Evolutionary conservation across 2,797 vertebrate species (phyloP).

Genomic region (Nyctalus aviator): DNA sequence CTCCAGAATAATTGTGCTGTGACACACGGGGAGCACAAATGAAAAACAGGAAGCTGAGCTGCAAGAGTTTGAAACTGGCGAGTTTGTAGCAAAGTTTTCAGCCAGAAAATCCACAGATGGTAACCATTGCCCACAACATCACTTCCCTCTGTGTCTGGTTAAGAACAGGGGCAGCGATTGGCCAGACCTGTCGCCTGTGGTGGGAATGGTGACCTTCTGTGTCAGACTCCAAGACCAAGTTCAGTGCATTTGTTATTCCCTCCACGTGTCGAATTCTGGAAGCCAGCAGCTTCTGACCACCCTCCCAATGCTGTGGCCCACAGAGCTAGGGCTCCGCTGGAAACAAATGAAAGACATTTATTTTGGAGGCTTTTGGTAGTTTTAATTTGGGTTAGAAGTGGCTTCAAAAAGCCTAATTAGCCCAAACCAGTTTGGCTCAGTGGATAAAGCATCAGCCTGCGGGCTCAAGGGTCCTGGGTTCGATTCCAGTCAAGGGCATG

Average conservation of each 20-base stretch:
- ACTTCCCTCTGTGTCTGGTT: constrained; percentile 65
- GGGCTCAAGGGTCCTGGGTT: too few species aligned
- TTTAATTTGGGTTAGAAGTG: constrained; percentile 74
- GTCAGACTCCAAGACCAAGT: constrained; percentile 42
- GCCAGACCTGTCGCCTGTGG: constrained; percentile 13
- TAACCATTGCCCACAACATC: constrained; percentile 27
- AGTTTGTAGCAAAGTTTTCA: constrained; percentile 14
- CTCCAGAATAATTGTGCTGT: constrained; percentile 72
- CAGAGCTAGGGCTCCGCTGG: background rate
- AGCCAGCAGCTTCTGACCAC: constrained; percentile 54
- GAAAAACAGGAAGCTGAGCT: constrained; percentile 80
- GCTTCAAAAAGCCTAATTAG: constrained; percentile 51
- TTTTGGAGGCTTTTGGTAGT: constrained; percentile 69
- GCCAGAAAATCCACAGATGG: constrained; percentile 65
- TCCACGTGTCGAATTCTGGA: constrained; percentile 64
- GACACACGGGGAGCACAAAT: background rate
- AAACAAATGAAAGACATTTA: constrained; percentile 61
- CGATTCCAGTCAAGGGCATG: too few species aligned
- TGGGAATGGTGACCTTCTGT: constrained; percentile 49
- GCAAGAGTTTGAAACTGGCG: constrained; percentile 74
- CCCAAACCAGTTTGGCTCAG: too few species aligned
- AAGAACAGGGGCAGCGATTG: background rate
- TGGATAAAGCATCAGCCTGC: too few species aligned
- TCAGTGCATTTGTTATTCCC: constrained; percentile 37
- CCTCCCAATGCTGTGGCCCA: background rate